Evolutionary conservation across 1,140 invertebrate genomes (phyloP).

Genomic region (Cyclina sinensis): DNA sequence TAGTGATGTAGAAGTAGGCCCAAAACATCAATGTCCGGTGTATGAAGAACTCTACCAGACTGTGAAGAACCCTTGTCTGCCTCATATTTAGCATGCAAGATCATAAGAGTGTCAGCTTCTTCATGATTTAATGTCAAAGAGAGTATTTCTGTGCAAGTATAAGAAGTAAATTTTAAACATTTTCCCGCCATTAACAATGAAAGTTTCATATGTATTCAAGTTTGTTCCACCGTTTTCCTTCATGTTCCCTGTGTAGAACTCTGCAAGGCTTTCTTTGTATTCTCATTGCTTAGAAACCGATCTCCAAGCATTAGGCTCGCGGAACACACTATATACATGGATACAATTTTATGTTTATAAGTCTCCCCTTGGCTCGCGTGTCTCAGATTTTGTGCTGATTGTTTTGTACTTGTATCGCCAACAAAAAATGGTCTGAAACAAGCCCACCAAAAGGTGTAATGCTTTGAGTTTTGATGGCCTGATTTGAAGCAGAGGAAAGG

Average conservation of each 20-base stretch:
- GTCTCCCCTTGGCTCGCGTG: background rate
- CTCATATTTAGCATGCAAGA: background rate
- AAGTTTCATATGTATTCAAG: background rate
- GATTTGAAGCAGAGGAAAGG: background rate
- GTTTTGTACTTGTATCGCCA: slow-evolving; percentile 9
- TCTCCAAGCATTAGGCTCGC: background rate
- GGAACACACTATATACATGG: background rate
- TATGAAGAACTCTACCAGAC: background rate
- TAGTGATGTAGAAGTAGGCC: slow-evolving; percentile 8
- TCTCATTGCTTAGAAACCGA: background rate
- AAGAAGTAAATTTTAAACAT: background rate
- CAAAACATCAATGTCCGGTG: slow-evolving; percentile 30
- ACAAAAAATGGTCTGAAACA: too few relatives aligned
- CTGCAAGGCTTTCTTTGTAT: background rate
- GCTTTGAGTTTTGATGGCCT: background rate
- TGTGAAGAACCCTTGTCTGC: background rate
- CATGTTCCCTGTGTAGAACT: slow-evolving; percentile 13
- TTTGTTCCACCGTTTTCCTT: background rate
- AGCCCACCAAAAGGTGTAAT: too few relatives aligned
- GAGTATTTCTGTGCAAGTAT: background rate
- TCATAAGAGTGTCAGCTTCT: slow-evolving; percentile 25
- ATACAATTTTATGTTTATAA: background rate
- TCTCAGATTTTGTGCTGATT: background rate
- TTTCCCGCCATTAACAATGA: background rate
- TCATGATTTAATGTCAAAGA: slow-evolving; percentile 3